Evolutionary conservation across 2,113 vertebrate genomes (phyloP), one percentile per base, ranked within the genome.

Genomic region (Gadus macrocephalus): DNA sequence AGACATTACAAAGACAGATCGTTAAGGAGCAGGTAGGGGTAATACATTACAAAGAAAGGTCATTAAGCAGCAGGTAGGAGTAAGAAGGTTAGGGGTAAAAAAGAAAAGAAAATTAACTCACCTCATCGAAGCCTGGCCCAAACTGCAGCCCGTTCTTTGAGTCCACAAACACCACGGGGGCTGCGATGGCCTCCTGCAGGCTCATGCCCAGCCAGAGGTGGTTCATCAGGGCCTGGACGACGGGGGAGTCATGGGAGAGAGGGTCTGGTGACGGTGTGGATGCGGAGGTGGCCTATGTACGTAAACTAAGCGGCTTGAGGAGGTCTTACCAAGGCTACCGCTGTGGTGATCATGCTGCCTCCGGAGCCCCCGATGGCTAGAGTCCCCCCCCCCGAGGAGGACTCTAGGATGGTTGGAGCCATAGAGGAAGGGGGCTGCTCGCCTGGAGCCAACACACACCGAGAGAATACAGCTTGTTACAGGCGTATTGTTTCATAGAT

Each of bases 351-450:
- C 76, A 93, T 67, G 42, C 75, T 76, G 38, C 97, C 95, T 0
- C 96, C 97, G 0, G 95, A 92, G 74, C 95, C 96, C 3, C 97
- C 97, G 0, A 98, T 94, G 83, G 96, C 92, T 71, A 99, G 87
- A 70, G 90, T 87, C 19, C 91, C 81, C 19, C 91, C 81, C 72
- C 88, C 83, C 66, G 91, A 87, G 64, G 70, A 22, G 25, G 91
- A 91, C 69, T 94, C 72, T 65, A 98, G 76, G 77, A 98, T 93
- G 11, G 89, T 88, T 0, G 97, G 97, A 4, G 86, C 84, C 96
- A 98, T 98, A 27, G 94, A 95, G 1, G 97, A 99, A 0, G 96
- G 95, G 31, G 96, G 96, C 62, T 88, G 92, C 74, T 97, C 93
- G 4, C 95, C 97, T 97, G 73, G 0, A 60, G 53, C 6, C 64